A percentile compares a stretch with the other conserved stretches of the same genome.
Evolutionary conservation across 2,113 vertebrate genomes (phyloP).

Genomic region (Saimiri boliviensis): DNA sequence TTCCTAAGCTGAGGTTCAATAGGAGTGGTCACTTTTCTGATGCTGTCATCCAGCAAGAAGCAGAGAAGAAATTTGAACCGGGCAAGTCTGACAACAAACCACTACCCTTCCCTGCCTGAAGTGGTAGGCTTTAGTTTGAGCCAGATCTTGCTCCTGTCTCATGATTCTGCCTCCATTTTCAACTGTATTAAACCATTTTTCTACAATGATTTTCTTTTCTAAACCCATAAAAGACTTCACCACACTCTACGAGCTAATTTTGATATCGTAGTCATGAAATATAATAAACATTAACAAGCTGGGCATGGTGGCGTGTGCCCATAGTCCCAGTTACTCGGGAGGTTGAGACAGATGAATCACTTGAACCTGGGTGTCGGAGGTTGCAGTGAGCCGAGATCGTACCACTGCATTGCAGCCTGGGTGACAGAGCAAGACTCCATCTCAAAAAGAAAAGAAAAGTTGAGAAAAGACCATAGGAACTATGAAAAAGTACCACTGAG

Average conservation of each 20-base stretch:
- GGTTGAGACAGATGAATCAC: neutral
- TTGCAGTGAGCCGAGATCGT: neutral
- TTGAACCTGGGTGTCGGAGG: neutral
- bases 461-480: neutral
- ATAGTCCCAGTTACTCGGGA: neutral
- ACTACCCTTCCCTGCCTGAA: neutral
- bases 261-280: neutral
- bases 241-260: neutral
- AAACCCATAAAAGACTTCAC: neutral
- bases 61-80: neutral
- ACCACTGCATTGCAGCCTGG: neutral
- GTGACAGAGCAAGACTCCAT: neutral
- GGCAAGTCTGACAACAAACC: neutral
- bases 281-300: neutral
- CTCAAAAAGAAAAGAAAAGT: no score
- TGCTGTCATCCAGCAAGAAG: neutral
- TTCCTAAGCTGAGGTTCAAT: neutral
- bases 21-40: neutral
- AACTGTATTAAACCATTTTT: neutral
- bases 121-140: neutral
- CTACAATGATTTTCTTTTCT: neutral
- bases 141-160: neutral
- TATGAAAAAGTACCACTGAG: neutral
- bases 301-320: no score
- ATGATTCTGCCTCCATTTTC: conserved; percentile 1